Evolutionary conservation across 2,113 vertebrate genomes (phyloP).

Genomic region (Sprattus sprattus): DNA sequence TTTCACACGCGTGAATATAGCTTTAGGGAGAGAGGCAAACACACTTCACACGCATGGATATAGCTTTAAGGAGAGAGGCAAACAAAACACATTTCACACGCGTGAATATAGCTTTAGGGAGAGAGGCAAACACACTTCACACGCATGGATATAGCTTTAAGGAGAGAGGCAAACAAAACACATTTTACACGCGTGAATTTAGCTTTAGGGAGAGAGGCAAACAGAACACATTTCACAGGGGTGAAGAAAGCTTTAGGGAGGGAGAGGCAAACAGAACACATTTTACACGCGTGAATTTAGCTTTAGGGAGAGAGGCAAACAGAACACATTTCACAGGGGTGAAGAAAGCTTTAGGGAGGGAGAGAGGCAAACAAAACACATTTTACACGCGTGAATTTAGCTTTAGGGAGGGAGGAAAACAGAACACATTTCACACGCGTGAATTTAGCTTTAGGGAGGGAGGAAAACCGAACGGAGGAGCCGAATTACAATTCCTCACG

Average conservation of each 20-base stretch:
- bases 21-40: slow-evolving; percentile 70
- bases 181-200: slow-evolving; percentile 97
- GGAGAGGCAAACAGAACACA: slow-evolving; percentile 65
- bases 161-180: slow-evolving; percentile 57
- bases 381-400: slow-evolving; percentile 97
- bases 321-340: slow-evolving; percentile 91
- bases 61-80: slow-evolving; percentile 74
- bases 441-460: slow-evolving; percentile 84
- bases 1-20: slow-evolving; percentile 97
- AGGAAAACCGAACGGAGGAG: background rate
- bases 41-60: slow-evolving; percentile 97
- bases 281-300: slow-evolving; percentile 97
- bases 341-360: slow-evolving; percentile 86
- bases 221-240: slow-evolving; percentile 88
- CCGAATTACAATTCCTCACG: background rate
- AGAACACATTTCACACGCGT: slow-evolving; percentile 91
- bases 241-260: slow-evolving; percentile 88
- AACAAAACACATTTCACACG: slow-evolving; percentile 85
- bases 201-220: slow-evolving; percentile 72
- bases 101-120: slow-evolving; percentile 91
- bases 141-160: slow-evolving; percentile 94
- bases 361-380: slow-evolving; percentile 64
- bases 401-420: slow-evolving; percentile 61
- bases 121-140: slow-evolving; percentile 83
- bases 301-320: slow-evolving; percentile 61